Base-by-base conservation (phyloP, 2,888 invertebrate genomes). In the Ceratothoa steindachneri region DNA sequence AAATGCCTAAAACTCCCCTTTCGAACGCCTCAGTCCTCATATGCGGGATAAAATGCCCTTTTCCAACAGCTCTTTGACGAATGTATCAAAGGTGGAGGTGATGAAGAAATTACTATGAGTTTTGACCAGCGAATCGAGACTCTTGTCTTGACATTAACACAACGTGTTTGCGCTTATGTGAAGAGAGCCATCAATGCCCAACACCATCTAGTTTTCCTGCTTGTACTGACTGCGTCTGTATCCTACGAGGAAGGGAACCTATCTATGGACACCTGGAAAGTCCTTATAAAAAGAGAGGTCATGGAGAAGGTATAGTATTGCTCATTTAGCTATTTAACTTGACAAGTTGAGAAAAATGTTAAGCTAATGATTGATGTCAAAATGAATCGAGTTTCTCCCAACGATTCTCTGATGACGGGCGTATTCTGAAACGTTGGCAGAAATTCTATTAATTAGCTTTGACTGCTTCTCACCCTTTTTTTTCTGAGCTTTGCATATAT, bases 111-210 rank as follows among this genome's bases (percentile, higher is more conserved):
- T 41, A 68, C 74, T 3, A 55, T 76, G 66, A 79, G 79, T 55
- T 79, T 79, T 30, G 79, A 79, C 69, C 79, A 79, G 30, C 30
- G 79, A 24, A 79, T 79, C 52, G 67, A 67, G 7, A 74, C 79
- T 3, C 71, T 79, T 31, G 79, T 79, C 27, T 53, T 41, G 22
- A 70, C 67, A n/a, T 73, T 79, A 24, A 79, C 79, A 2, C 71
- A 74, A 24, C 29, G 64, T 64, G 72, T 72, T 24, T 69, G 70
- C 51, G 72, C 71, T 1, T 72, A 79, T 28, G 74, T 79, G 24
- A 79, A 71, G 28, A 66, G 79, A 12, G 71, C 74, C 30, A 74
- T 79, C 28, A 29, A 69, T 2, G 67, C 74, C 5, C 19, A 65
- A n/a, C 76, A 79, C 55, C 71, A 72, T 29, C 71, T 74, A 1